phyloP scores from a whole-genome alignment of 1,140 invertebrate genomes.

The Drosophila quadrilineata region DNA sequence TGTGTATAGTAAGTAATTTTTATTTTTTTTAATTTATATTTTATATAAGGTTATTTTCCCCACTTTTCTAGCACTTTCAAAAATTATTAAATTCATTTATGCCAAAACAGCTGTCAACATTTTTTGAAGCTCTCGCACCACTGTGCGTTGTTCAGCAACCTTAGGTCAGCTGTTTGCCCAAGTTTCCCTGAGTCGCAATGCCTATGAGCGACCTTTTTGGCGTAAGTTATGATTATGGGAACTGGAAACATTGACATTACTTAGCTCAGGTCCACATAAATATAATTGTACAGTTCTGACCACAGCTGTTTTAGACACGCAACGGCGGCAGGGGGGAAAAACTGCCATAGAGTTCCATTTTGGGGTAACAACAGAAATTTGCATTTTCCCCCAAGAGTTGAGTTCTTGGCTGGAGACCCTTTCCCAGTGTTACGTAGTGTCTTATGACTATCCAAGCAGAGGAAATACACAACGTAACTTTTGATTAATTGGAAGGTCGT shows the following conservation, averaged over 20 bases:
- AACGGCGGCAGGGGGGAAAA: conserved; percentile 10
- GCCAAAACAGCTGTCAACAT: neutral
- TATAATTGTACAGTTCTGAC: conserved; percentile 54
- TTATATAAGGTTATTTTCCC: too few species aligned
- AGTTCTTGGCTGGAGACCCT: conserved; percentile 8
- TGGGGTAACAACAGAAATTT: conserved; percentile 9
- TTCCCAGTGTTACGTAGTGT: conserved; percentile 66
- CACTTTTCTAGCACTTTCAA: too few species aligned
- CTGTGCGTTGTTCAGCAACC: conserved; percentile 44
- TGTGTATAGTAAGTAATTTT: too few species aligned
- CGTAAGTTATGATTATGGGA: conserved; percentile 77
- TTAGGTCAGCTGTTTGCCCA: conserved; percentile 57
- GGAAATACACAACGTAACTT: conserved; percentile 24
- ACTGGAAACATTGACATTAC: conserved; percentile 72
- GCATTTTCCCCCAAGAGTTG: conserved; percentile 13
- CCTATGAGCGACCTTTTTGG: conserved; percentile 50
- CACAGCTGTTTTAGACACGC: conserved; percentile 49
- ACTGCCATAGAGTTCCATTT: neutral
- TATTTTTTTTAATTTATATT: too few species aligned
- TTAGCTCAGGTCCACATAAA: conserved; percentile 61
- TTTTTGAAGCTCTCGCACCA: conserved; percentile 20
- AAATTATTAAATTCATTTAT: too few species aligned
- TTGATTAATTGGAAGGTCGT: conserved; percentile 62
- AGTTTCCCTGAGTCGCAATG: too few species aligned
- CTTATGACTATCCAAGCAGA: conserved; percentile 60